Conservation (phyloP, 1,140 invertebrate genomes). For the Drosophila kepulauana region DNA sequence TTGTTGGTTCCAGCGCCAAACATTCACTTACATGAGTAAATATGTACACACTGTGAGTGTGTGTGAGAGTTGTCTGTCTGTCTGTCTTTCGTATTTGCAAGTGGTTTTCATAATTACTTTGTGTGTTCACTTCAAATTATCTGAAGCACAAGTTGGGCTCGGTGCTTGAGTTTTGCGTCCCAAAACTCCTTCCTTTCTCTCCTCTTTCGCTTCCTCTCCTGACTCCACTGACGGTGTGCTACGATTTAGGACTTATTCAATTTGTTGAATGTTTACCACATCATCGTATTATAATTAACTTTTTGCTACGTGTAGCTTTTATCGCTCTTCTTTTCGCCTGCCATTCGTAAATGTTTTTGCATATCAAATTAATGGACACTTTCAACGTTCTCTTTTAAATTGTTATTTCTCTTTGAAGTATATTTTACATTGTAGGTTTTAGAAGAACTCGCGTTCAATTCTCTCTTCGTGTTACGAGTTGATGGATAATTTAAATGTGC, state of each 20-base stretch:
- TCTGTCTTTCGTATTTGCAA: constrained; percentile 58
- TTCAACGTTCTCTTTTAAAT: too few species aligned
- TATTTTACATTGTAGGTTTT: too few species aligned
- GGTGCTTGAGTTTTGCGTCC: constrained; percentile 27
- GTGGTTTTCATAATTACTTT: constrained; percentile 80
- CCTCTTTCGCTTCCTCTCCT: background rate
- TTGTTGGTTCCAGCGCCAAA: constrained; percentile 51
- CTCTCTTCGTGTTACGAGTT: constrained; percentile 1
- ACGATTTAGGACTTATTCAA: constrained; percentile 48
- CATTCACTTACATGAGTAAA: constrained; percentile 67
- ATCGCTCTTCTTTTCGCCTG: background rate
- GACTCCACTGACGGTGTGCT: background rate
- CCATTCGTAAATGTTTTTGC: background rate
- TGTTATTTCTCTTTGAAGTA: too few species aligned
- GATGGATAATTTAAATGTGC: constrained; percentile 1
- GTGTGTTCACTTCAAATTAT: constrained; percentile 67
- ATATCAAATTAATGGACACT: too few species aligned
- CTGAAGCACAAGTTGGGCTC: constrained; percentile 42
- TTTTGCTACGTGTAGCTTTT: constrained; percentile 7
- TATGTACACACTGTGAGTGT: constrained; percentile 28
- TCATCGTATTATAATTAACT: constrained; percentile 43
- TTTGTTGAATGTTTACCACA: constrained; percentile 45
- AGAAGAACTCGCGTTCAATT: background rate
- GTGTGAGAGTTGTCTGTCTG: constrained; percentile 3
- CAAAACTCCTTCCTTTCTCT: background rate